Evolutionary conservation across 2,797 vertebrate species (phyloP).

Genomic region (Anas bernieri): DNA sequence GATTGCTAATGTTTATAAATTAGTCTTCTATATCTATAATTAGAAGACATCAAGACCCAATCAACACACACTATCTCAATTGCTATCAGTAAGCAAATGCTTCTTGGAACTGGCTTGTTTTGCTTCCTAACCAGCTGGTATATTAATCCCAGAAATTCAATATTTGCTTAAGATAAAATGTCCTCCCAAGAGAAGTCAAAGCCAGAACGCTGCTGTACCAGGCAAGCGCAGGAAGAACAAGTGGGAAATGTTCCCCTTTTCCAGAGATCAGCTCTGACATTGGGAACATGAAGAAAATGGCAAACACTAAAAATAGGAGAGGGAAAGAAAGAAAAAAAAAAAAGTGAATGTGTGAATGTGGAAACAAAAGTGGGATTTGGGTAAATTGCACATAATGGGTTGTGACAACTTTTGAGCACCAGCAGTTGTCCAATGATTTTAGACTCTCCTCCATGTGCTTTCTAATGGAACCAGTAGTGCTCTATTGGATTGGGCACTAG

Average conservation of each 20-base stretch:
- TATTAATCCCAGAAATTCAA: slow-evolving; percentile 49
- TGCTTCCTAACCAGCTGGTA: slow-evolving; percentile 7
- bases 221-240: not conserved
- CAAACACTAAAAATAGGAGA: not conserved
- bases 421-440: not conserved
- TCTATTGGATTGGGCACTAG: not conserved
- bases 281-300: not conserved
- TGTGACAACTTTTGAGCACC: not conserved
- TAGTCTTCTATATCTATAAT: slow-evolving; percentile 5
- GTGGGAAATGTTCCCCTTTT: not conserved
- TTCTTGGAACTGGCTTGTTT: slow-evolving; percentile 16
- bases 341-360: not conserved
- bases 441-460: not conserved
- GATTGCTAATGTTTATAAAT: not conserved
- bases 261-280: not conserved
- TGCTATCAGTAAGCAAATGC: not conserved
- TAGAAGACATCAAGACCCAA: slow-evolving; percentile 2
- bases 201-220: not conserved
- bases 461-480: not conserved
- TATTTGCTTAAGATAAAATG: slow-evolving; percentile 57
- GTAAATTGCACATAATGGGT: not conserved
- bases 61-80: not conserved
- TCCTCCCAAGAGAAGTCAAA: slow-evolving; percentile 4
- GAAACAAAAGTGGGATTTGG: not conserved
- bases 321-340: not conserved